phyloP scores from a whole-genome alignment of 2,113 vertebrate species.

The Equus quagga region DNA sequence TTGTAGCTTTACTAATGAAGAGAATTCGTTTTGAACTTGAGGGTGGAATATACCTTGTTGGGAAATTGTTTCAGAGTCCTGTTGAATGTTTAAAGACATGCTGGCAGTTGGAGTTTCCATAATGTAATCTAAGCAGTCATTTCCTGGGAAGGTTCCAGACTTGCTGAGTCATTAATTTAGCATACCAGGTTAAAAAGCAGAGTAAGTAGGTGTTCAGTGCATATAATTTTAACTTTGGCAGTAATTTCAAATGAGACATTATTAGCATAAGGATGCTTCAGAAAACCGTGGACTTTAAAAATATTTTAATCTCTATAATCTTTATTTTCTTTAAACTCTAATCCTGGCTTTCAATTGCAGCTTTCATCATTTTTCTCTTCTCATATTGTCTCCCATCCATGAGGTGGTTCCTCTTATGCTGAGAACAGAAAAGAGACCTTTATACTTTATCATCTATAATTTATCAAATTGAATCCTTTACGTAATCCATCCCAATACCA shows the following conservation, averaged over 20 bases:
- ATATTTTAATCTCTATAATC: not conserved
- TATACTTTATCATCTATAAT: not conserved
- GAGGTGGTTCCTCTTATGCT: not conserved
- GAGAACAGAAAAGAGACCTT: not conserved
- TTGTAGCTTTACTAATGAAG: conserved; percentile 62
- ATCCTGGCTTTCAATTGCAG: conserved; percentile 30
- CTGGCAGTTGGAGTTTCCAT: conserved; percentile 86
- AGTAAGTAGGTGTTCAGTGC: conserved; percentile 57
- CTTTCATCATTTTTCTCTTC: conserved; percentile 24
- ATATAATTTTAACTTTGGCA: conserved; percentile 58
- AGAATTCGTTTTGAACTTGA: conserved; percentile 57
- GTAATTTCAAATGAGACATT: conserved; percentile 48
- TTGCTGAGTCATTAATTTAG: conserved; percentile 86
- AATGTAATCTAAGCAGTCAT: conserved; percentile 88
- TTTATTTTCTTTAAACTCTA: not conserved
- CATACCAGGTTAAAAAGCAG: conserved; percentile 83
- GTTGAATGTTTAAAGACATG: conserved; percentile 78
- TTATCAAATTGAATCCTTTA: conserved; percentile 47
- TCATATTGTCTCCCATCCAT: not conserved
- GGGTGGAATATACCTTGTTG: conserved; percentile 72
- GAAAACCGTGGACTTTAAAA: not conserved
- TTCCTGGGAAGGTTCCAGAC: conserved; percentile 87
- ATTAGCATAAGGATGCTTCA: not conserved
- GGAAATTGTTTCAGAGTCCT: conserved; percentile 77
- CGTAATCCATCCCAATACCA: not conserved